Base-by-base conservation (phyloP, 2,888 invertebrate species). In the Rhimphoctona megacephalus region DNA sequence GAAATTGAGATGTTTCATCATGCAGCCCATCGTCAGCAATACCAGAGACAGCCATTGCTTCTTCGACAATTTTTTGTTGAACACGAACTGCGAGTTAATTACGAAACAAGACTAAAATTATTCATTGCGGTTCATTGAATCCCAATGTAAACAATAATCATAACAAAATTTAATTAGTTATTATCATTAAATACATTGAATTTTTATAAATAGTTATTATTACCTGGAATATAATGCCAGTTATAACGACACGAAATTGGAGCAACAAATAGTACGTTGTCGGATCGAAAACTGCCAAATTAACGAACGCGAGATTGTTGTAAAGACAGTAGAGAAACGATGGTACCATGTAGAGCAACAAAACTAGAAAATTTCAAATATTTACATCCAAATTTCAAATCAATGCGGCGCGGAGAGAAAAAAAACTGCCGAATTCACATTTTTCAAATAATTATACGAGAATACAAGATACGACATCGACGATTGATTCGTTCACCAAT, bases 161-260 rank as follows among this genome's bases (percentile, higher is more conserved):
- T 43, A 43, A 11, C 43, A 33, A 5, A 33, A 5, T 33, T 33
- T 33, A 33, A 4, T 33, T 33, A 33, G 5, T 4, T 4, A 33
- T 4, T 33, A 2, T 33, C 33, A 33, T 33, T 33, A 4, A 33
- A 33, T 5, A 33, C 33, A 33, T 4, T 33, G 2, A 33, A 4
- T 33, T 33, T 2, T 4, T 33, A 33, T 33, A 4, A 33, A 6
- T 7, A 25, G 43, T 66, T 17, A 4, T 74, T 33, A 57, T 93
- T 95, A 98, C 98, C 96, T 99, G 98, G 95, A 98, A 99, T 66
- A 99, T 95, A 80, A 99, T 95, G 52, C 98, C 99, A 7, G 99
- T 99, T 9, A 99, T 96, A 25, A 99, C 98, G 54, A 99, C 98
- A 91, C 99, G 95, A 89, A 99, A 96, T 94, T 99, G 99, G 9